Conservation (phyloP, 1,140 invertebrate species). For the Lepidurus couesii region DNA sequence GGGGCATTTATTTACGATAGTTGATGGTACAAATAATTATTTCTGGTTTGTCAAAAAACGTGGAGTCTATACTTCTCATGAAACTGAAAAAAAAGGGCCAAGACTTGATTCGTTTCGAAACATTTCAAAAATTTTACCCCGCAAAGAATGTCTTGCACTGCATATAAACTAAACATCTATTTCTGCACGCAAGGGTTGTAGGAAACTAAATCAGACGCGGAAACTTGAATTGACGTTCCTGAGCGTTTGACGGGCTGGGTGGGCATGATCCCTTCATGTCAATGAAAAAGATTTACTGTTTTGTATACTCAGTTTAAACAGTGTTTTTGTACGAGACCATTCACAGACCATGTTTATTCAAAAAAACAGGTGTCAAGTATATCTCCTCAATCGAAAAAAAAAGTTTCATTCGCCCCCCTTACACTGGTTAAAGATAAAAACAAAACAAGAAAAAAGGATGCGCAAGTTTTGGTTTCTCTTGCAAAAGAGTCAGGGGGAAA, state of each 20-base stretch:
- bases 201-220: neutral
- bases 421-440: neutral
- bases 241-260: slow-evolving; percentile 11
- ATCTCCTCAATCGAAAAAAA: neutral
- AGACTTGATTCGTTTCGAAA: neutral
- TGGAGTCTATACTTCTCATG: neutral
- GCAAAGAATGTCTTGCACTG: neutral
- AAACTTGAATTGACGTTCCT: slow-evolving; percentile 14
- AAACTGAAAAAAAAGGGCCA: neutral
- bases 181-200: neutral
- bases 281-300: neutral
- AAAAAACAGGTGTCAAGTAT: neutral
- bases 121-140: neutral
- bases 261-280: neutral
- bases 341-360: slow-evolving; percentile 7
- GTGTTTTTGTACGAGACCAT: slow-evolving; percentile 11
- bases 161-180: neutral
- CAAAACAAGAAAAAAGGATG: neutral
- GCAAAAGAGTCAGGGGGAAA: neutral
- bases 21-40: neutral
- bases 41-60: neutral
- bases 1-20: slow-evolving; percentile 5
- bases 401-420: neutral
- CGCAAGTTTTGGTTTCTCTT: neutral
- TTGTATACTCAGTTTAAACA: neutral